Evolutionary conservation across 2,797 vertebrate species (phyloP).

Genomic region (Columba guinea): DNA sequence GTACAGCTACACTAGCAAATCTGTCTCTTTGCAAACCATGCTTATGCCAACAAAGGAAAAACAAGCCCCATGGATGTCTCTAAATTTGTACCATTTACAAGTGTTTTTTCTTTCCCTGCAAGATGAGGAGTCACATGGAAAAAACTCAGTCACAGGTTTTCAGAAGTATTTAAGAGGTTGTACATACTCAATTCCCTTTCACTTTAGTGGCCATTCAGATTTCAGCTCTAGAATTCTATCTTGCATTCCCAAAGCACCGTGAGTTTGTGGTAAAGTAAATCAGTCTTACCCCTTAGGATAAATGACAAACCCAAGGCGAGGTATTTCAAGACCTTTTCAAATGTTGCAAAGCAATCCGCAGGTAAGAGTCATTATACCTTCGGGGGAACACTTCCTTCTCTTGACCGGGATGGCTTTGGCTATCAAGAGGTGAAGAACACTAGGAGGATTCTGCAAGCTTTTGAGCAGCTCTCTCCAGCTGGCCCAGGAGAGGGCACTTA

Average conservation of each 20-base stretch:
- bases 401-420: not conserved
- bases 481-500: not conserved
- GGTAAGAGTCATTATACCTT: not conserved
- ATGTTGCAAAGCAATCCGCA: not conserved
- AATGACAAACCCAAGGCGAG: not conserved
- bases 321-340: not conserved
- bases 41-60: not conserved
- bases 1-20: not conserved
- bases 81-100: not conserved
- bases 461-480: not conserved
- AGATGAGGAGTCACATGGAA: not conserved
- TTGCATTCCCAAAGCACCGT: not conserved
- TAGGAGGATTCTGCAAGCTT: not conserved
- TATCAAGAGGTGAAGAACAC: not conserved
- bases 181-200: not conserved
- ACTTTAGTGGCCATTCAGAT: not conserved
- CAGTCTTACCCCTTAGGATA: not conserved
- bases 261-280: not conserved
- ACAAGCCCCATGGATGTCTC: not conserved
- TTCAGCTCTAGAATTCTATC: not conserved
- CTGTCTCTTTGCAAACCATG: not conserved
- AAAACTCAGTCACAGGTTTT: not conserved
- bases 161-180: not conserved
- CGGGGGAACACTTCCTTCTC: not conserved
- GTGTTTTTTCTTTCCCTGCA: not conserved